Evolutionary conservation across 2,888 invertebrate species (phyloP).

Genomic region (Dryomyza anilis): DNA sequence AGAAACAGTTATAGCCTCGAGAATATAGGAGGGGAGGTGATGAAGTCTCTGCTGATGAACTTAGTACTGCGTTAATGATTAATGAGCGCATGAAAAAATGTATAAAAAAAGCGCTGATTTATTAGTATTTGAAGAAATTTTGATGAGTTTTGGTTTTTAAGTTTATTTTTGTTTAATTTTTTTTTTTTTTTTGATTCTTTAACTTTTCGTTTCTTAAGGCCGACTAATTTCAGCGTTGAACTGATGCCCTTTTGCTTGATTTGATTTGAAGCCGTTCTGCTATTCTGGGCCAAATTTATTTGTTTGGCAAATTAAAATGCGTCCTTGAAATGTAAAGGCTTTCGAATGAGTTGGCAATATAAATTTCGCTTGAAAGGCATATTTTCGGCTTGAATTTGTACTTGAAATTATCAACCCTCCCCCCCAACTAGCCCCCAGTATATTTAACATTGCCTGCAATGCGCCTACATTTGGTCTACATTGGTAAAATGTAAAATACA

Average conservation of each 20-base stretch:
- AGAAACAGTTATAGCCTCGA: neutral
- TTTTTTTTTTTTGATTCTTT: neutral
- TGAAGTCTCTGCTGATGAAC: neutral
- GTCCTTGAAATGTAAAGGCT: neutral
- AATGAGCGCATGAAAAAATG: slow-evolving; percentile 9
- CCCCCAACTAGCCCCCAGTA: neutral
- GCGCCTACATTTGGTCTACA: slow-evolving; percentile 23
- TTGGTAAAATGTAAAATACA: slow-evolving; percentile 11
- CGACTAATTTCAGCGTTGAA: no score
- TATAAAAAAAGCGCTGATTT: slow-evolving; percentile 15
- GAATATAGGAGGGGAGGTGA: no score
- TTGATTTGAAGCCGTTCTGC: neutral
- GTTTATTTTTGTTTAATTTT: neutral
- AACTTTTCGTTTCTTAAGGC: no score
- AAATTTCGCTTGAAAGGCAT: neutral
- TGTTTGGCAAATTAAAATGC: neutral
- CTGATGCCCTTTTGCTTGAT: neutral
- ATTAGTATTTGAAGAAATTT: slow-evolving; percentile 12
- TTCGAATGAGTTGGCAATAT: neutral
- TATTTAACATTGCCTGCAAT: no score
- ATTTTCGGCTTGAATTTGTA: neutral
- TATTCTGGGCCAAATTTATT: no score
- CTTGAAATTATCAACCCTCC: neutral
- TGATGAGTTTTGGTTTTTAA: neutral
- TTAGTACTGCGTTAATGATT: neutral